Conservation (phyloP, 2,113 vertebrate genomes). For the Dicrurus megarhynchus region DNA sequence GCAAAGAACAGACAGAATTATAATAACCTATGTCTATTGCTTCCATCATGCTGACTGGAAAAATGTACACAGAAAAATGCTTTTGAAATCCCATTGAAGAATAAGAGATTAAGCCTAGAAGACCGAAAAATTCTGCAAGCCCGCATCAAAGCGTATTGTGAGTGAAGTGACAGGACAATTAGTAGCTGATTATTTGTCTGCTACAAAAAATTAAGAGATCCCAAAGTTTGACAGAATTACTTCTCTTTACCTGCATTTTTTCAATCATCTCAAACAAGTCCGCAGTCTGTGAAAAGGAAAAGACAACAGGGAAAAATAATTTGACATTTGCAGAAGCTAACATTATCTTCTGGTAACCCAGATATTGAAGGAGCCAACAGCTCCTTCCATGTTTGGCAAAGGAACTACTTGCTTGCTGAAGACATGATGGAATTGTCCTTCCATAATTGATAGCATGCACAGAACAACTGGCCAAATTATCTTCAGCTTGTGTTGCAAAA, state of each 20-base stretch:
- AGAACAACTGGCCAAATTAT: background rate
- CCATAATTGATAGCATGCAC: background rate
- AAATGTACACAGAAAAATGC: background rate
- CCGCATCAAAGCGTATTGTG: background rate
- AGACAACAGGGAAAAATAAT: background rate
- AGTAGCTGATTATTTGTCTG: background rate
- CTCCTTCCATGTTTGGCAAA: background rate
- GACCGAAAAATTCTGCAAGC: background rate
- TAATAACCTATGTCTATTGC: background rate
- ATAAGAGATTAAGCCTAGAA: background rate
- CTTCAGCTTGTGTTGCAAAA: background rate
- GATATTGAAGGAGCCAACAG: background rate
- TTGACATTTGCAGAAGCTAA: background rate
- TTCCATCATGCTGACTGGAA: background rate
- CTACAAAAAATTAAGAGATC: background rate
- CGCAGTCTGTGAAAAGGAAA: conserved; percentile 71
- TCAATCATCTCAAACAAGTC: conserved; percentile 92
- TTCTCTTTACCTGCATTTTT: conserved; percentile 76
- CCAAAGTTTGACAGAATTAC: background rate
- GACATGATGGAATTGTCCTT: background rate
- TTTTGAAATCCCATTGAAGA: background rate
- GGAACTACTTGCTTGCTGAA: background rate
- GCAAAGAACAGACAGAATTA: background rate
- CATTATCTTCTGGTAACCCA: background rate
- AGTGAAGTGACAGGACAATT: background rate